Evolutionary conservation across 1,140 invertebrate genomes (phyloP).

Genomic region (Caenorhabditis latens): DNA sequence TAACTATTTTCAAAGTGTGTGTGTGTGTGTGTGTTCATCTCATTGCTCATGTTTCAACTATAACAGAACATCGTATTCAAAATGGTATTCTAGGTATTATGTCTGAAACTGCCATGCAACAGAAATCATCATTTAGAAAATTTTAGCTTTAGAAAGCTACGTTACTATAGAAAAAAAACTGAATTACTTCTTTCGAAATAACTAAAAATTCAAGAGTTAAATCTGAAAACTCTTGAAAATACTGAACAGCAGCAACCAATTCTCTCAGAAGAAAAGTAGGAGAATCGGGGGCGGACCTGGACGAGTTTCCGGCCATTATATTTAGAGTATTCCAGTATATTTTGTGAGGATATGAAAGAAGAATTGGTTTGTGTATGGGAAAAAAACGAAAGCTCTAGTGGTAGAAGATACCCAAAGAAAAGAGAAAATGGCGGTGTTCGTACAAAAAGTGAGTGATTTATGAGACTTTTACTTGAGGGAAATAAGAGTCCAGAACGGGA

Average conservation of each 20-base stretch:
- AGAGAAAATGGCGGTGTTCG: conserved; percentile 20
- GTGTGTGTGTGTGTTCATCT: too few relatives aligned
- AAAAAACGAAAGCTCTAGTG: too few relatives aligned
- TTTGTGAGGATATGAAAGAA: background rate
- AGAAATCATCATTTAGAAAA: too few relatives aligned
- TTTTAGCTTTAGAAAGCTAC: too few relatives aligned
- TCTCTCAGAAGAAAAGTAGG: background rate
- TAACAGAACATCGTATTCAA: too few relatives aligned
- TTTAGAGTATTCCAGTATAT: background rate
- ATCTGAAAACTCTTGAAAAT: background rate
- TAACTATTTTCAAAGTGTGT: too few relatives aligned
- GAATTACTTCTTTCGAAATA: too few relatives aligned
- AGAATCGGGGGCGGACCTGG: background rate
- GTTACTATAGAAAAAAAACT: too few relatives aligned
- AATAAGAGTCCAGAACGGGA: background rate
- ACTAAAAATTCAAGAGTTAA: too few relatives aligned
- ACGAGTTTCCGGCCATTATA: conserved; percentile 48
- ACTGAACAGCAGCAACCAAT: background rate
- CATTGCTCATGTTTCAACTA: too few relatives aligned
- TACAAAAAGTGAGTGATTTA: conserved; percentile 54
- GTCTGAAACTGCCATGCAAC: too few relatives aligned
- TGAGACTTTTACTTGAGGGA: conserved; percentile 28
- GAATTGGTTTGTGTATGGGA: background rate
- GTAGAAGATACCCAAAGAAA: conserved; percentile 21
- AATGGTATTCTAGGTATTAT: too few relatives aligned